phyloP scores from a whole-genome alignment of 2,113 vertebrate genomes.

The Mystacornis crossleyi region DNA sequence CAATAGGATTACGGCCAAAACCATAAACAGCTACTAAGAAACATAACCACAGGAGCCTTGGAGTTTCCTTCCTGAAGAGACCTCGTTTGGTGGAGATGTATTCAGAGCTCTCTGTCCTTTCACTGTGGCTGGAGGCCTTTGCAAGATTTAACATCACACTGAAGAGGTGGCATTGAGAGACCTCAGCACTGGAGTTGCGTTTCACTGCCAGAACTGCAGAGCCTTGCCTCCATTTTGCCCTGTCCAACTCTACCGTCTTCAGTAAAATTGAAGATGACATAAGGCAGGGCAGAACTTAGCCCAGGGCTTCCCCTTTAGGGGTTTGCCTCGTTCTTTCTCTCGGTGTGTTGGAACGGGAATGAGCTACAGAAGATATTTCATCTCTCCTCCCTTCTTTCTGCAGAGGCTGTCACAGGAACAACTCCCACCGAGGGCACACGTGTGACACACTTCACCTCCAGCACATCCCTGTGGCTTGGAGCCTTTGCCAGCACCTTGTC shows the following conservation, averaged over 20 bases:
- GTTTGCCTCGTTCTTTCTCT: neutral
- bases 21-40: neutral
- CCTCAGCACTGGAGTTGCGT: neutral
- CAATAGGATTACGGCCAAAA: neutral
- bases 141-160: neutral
- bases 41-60: neutral
- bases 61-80: neutral
- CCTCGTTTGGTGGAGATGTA: neutral
- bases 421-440: neutral
- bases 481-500: neutral
- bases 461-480: neutral
- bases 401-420: neutral
- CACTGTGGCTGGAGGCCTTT: neutral
- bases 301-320: neutral
- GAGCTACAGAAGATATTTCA: neutral
- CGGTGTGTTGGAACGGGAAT: neutral
- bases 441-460: neutral
- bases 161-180: neutral
- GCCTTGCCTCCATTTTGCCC: neutral
- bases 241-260: neutral
- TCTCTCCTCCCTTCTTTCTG: neutral
- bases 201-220: neutral
- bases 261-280: neutral
- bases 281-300: neutral
- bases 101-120: neutral